Evolutionary conservation across 1,140 invertebrate species (phyloP).

Genomic region (Heliconius nattereri): DNA sequence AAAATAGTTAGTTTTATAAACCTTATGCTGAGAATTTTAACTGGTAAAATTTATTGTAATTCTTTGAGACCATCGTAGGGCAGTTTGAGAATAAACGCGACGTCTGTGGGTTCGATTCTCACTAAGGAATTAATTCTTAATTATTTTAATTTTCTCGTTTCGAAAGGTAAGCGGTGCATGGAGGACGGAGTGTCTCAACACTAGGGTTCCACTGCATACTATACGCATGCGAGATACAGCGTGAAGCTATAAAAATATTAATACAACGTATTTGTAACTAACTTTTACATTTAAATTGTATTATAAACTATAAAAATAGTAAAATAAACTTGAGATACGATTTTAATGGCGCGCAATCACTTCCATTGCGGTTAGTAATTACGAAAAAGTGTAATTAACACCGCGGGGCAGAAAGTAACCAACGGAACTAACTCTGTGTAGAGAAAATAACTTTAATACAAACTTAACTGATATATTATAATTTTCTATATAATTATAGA

Average conservation of each 20-base stretch:
- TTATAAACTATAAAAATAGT: constrained; percentile 20
- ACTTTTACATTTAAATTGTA: constrained; percentile 2
- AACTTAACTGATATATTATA: constrained; percentile 13
- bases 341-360: constrained; percentile 37
- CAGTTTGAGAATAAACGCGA: too few species aligned
- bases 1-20: neutral
- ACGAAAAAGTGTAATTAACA: constrained; percentile 38
- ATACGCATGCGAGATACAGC: too few species aligned
- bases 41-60: too few species aligned
- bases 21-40: too few species aligned
- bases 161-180: too few species aligned
- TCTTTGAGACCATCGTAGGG: too few species aligned
- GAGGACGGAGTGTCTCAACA: too few species aligned
- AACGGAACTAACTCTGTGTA: neutral
- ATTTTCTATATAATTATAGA: constrained; percentile 11
- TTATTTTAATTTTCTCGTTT: too few species aligned
- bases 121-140: too few species aligned
- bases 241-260: too few species aligned
- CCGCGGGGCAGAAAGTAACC: constrained; percentile 37
- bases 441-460: neutral
- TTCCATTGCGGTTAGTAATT: constrained; percentile 38
- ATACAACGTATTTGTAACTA: neutral
- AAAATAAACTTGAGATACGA: constrained; percentile 18
- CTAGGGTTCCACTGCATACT: neutral
- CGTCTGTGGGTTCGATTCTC: too few species aligned